Evolutionary conservation across 2,113 vertebrate genomes (phyloP), one percentile per base, ranked within the genome.

Genomic region (Mustela lutreola): DNA sequence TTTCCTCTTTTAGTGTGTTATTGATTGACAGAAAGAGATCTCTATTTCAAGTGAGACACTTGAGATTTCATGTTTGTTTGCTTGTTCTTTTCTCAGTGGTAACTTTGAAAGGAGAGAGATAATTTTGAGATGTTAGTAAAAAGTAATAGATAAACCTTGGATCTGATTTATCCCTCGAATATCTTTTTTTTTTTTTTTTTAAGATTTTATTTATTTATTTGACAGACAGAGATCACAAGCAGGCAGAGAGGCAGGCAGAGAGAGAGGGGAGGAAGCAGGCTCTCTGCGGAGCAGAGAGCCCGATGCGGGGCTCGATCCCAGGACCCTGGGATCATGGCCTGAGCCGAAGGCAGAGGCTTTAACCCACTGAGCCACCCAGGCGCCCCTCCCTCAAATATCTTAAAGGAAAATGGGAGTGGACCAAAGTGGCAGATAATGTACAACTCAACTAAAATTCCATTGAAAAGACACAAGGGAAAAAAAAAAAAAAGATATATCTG

Each of bases 1-100:
- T 45, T 93, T 79, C 84, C 60, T 50, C 22, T 33, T 7, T 89
- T 83, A 62, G 22, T 53, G 7, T 48, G 31, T 42, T 84, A 79
- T 71, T 89, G 50, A 78, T 39, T 70, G 39, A 83, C 31, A 82
- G 50, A 78, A 42, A 88, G 14, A 81, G 7, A 39, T n/a, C 19
- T 96, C 67, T 67, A 2, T 94, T 78, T 78, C 50, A 76, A 31
- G 48, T 62, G 21, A 14, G 63, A 50, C 19, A 62, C n/a, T 84
- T 76, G 50, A 42, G 42, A 79, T 84, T 97, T 92, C n/a, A 89
- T 36, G 4, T 62, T 76, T 88, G 65, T 73, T 78, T 78, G 26
- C 50, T 89, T 50, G 78, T 89, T 85, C 67, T 58, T 82, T 36
- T 58, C 14, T 92, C n/a, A 89, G 12, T 84, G 33, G 70, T 89